Percentiles rank a stretch among this genome's conserved stretches.
Conservation (phyloP, 2,888 invertebrate genomes). For the Pristionchus fissidentatus region DNA sequence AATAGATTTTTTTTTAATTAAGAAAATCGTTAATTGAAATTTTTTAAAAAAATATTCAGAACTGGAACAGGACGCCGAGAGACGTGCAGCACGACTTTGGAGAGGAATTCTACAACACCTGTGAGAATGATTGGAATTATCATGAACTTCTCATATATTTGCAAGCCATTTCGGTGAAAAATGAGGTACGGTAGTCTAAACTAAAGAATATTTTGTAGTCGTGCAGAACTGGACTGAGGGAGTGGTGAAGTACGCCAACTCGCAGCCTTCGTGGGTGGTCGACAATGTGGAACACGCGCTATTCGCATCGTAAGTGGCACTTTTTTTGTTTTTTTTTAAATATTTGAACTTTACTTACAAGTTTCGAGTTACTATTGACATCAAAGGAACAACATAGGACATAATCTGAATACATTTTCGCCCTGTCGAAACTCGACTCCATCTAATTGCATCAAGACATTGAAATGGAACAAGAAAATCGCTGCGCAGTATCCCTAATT, state of each 20-base stretch:
- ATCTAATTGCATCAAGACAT: too few species aligned
- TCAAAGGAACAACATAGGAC: not conserved
- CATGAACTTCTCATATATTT: too few species aligned
- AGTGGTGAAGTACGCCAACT: not conserved
- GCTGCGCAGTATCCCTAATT: too few species aligned
- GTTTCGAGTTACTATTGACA: not conserved
- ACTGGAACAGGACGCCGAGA: not conserved
- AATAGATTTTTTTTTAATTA: too few species aligned
- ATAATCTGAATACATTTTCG: too few species aligned
- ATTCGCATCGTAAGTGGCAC: slow-evolving; percentile 4
- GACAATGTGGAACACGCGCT: not conserved
- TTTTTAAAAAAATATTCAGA: not conserved
- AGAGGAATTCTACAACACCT: not conserved
- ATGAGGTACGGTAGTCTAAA: not conserved
- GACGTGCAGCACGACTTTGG: slow-evolving; percentile 5
- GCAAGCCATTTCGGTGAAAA: too few species aligned
- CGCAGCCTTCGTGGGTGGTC: not conserved
- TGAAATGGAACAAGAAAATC: too few species aligned
- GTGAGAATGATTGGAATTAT: not conserved
- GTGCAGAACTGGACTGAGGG: not conserved
- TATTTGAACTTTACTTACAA: too few species aligned
- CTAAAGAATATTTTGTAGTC: slow-evolving; percentile 1
- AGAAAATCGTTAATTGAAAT: not conserved
- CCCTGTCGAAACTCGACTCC: too few species aligned
- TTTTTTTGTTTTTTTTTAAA: too few species aligned